Evolutionary conservation across 2,113 vertebrate species (phyloP).

Genomic region (Actenoides lindsayi): DNA sequence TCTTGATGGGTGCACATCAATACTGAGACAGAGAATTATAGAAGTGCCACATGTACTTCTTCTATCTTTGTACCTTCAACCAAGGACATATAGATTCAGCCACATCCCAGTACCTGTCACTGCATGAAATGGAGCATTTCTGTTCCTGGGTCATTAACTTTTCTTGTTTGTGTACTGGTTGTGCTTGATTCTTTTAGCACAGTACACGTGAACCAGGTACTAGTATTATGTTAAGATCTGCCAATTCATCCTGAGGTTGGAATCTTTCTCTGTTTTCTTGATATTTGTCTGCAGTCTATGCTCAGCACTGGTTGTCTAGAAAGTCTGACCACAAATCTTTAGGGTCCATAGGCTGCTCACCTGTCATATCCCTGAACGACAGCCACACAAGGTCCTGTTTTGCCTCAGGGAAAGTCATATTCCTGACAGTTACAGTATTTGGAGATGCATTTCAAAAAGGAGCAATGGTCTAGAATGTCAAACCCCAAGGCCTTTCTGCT

Average conservation of each 20-base stretch:
- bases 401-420: neutral
- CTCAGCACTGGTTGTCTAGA: neutral
- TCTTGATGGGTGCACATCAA: neutral
- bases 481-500: neutral
- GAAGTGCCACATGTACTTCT: neutral
- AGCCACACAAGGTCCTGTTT: neutral
- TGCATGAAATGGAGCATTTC: neutral
- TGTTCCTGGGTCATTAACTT: neutral
- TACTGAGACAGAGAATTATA: neutral
- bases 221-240: neutral
- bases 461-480: neutral
- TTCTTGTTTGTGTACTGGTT: neutral
- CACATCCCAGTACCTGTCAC: neutral
- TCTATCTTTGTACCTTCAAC: neutral
- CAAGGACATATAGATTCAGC: neutral
- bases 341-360: neutral
- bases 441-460: neutral
- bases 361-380: neutral
- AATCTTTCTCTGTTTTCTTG: neutral
- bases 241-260: neutral
- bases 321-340: neutral
- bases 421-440: neutral
- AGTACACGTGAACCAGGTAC: neutral
- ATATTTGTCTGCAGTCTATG: neutral
- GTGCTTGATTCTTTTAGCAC: neutral